Evolutionary conservation across 2,113 vertebrate species (phyloP).

Genomic region (Origma solitaria): DNA sequence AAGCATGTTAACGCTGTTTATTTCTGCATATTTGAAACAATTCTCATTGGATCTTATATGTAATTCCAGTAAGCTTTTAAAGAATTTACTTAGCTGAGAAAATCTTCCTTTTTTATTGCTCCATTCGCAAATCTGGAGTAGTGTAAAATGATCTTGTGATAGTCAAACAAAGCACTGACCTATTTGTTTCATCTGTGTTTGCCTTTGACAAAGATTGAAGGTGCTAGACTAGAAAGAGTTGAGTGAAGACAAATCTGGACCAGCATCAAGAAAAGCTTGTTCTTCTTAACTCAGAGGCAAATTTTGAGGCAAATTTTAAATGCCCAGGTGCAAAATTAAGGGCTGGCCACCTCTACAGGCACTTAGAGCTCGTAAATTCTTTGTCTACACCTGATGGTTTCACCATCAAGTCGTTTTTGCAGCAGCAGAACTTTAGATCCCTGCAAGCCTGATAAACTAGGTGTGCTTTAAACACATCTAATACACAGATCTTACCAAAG

Average conservation of each 20-base stretch:
- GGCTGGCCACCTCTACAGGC: neutral
- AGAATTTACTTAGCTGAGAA: neutral
- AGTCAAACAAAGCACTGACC: neutral
- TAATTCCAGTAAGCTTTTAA: neutral
- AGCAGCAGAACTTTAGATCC: neutral
- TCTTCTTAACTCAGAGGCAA: neutral
- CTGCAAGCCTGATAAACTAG: neutral
- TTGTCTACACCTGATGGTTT: neutral
- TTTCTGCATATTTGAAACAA: neutral
- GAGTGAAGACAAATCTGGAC: neutral
- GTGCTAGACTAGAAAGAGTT: neutral
- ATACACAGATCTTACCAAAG: neutral
- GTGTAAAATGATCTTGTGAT: neutral
- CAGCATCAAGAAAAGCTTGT: neutral
- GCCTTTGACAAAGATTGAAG: neutral
- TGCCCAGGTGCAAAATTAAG: neutral
- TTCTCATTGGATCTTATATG: neutral
- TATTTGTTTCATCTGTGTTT: neutral
- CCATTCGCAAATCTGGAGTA: neutral
- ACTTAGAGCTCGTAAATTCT: neutral
- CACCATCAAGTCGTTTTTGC: neutral
- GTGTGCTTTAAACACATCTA: neutral
- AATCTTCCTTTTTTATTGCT: neutral
- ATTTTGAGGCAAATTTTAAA: neutral
- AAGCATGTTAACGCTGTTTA: neutral